These are phyloP conservation scores for Corydoras sp. DNA, from an alignment of 2,113 vertebrate species.

Conservation along the genomic window DNA sequence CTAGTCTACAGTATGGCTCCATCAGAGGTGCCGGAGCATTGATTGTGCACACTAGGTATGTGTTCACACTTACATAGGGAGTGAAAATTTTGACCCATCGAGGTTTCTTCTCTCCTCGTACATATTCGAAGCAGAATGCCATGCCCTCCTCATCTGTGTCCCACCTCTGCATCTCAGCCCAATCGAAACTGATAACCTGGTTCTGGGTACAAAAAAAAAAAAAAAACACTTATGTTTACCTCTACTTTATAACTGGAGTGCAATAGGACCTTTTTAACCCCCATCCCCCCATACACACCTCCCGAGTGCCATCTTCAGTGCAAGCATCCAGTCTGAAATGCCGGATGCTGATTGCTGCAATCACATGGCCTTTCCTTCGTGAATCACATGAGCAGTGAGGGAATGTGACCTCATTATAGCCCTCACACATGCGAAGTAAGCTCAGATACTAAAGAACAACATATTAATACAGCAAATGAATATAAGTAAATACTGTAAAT, in stretches of 20 bases:
- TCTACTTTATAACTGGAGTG: too few species aligned
- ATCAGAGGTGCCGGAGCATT: too few species aligned
- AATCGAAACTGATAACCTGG: constrained; percentile 92
- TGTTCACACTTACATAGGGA: constrained; percentile 77
- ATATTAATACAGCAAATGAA: too few species aligned
- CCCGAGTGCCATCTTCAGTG: constrained; percentile 88
- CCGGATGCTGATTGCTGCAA: constrained; percentile 88
- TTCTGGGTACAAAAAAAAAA: constrained; percentile 62
- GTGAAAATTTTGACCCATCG: constrained; percentile 87
- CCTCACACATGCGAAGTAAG: constrained; percentile 86
- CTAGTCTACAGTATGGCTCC: too few species aligned
- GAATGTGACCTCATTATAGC: constrained; percentile 92
- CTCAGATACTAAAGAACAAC: constrained; percentile 76
- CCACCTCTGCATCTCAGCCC: constrained; percentile 97
- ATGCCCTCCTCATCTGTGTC: constrained; percentile 96
- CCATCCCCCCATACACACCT: constrained; percentile 69
- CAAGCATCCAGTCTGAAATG: constrained; percentile 97
- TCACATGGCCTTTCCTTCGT: constrained; percentile 86
- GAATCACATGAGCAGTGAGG: constrained; percentile 96
- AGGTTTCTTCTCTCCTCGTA: constrained; percentile 89
- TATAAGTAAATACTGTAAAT: background rate
- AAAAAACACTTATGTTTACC: background rate
- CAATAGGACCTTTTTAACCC: background rate
- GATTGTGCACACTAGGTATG: too few species aligned
- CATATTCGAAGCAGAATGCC: constrained; percentile 96